Evolutionary conservation across 1,140 invertebrate species (phyloP).

Genomic region (Chlorops oryzae): DNA sequence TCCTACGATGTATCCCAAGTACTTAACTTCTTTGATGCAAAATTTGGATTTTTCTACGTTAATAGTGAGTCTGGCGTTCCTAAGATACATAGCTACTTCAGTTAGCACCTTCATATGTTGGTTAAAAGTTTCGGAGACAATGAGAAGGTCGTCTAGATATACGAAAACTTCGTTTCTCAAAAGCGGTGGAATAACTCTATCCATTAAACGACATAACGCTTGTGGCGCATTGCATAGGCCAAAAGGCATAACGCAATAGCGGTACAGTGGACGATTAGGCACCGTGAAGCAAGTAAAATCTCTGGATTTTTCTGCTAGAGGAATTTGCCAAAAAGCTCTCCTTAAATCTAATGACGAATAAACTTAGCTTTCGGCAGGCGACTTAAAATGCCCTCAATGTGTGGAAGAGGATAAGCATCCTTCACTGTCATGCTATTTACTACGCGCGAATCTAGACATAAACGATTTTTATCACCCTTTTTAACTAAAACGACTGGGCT

Average conservation of each 20-base stretch:
- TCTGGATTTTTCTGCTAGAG: conserved; percentile 12
- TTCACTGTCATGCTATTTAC: conserved; percentile 40
- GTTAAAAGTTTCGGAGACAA: conserved; percentile 35
- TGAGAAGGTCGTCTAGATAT: conserved; percentile 37
- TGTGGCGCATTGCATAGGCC: conserved; percentile 12
- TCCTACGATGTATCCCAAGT: conserved; percentile 19
- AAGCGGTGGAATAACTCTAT: conserved; percentile 5
- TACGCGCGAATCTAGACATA: conserved; percentile 43
- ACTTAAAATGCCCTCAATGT: conserved; percentile 37
- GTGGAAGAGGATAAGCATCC: conserved; percentile 28
- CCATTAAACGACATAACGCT: conserved; percentile 7
- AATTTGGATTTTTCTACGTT: conserved; percentile 15
- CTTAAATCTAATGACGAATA: conserved; percentile 12
- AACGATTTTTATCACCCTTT: conserved; percentile 16
- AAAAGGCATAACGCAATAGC: conserved; percentile 27
- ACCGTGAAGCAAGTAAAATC: conserved; percentile 43
- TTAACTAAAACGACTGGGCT: conserved; percentile 6
- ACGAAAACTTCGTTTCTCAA: conserved; percentile 12
- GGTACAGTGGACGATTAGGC: conserved; percentile 26
- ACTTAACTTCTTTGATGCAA: conserved; percentile 23
- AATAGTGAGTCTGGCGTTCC: conserved; percentile 20
- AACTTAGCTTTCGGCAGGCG: conserved; percentile 29
- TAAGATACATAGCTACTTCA: conserved; percentile 19
- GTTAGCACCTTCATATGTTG: conserved; percentile 31
- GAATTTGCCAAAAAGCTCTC: conserved; percentile 24